Conservation (phyloP, 2,888 invertebrate genomes). For the Cantharis flavilabris region DNA sequence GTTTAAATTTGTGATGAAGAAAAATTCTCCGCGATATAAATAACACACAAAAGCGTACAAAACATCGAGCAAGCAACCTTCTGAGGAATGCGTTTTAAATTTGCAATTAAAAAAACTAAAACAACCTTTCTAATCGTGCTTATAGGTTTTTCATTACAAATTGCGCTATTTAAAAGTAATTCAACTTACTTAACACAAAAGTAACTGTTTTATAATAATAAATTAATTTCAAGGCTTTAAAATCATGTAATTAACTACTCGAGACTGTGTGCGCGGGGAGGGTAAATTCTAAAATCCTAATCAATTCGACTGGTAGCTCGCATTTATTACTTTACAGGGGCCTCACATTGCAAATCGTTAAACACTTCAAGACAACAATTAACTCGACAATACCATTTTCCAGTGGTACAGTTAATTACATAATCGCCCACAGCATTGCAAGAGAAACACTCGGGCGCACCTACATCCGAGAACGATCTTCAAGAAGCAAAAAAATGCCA, state of each 20-base stretch:
- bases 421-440: not conserved
- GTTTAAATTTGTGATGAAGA: conserved; percentile 3
- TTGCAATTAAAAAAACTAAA: conserved; percentile 8
- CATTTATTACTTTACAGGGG: not conserved
- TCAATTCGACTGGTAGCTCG: not conserved
- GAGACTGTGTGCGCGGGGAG: not conserved
- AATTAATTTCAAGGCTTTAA: not conserved
- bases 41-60: conserved; percentile 2
- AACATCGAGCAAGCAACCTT: conserved; percentile 25
- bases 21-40: not conserved
- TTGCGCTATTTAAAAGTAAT: not conserved
- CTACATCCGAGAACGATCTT: not conserved
- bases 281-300: not conserved
- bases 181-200: not conserved
- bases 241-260: not conserved
- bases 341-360: not conserved
- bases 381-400: not conserved
- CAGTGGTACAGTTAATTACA: not conserved
- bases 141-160: not conserved
- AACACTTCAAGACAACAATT: not conserved
- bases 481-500: not conserved
- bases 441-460: not conserved
- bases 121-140: not conserved
- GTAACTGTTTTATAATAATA: not conserved
- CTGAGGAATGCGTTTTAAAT: conserved; percentile 28